These are phyloP conservation scores for Cephalotes varians DNA, from an alignment of 2,888 invertebrate genomes.

Conservation along the genomic window DNA sequence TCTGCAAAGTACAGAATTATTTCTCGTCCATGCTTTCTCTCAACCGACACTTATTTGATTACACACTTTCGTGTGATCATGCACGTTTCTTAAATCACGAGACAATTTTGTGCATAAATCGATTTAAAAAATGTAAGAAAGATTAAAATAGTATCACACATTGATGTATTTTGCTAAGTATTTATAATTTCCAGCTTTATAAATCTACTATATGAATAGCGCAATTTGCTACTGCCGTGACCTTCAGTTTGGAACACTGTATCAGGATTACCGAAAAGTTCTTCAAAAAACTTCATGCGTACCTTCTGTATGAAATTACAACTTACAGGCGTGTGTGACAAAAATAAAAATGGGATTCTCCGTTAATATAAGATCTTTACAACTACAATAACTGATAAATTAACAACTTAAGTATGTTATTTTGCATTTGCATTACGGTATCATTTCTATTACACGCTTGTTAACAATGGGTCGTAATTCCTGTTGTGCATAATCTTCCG, in stretches of 20 bases:
- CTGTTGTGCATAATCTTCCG: conserved; percentile 88
- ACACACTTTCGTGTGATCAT: neutral
- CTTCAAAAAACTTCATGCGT: neutral
- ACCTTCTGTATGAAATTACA: neutral
- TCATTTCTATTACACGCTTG: conserved; percentile 74
- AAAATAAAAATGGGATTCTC: conserved; percentile 11
- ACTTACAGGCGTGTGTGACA: neutral
- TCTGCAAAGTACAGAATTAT: neutral
- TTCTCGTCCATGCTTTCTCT: neutral
- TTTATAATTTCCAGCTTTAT: conserved; percentile 17
- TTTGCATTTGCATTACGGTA: conserved; percentile 51
- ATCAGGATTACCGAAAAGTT: neutral
- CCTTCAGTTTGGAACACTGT: neutral
- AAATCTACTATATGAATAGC: neutral
- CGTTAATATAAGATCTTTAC: conserved; percentile 6
- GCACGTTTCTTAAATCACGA: neutral
- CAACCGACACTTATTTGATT: neutral
- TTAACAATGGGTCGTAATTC: conserved; percentile 84
- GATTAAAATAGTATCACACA: conserved; percentile 24
- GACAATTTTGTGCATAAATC: conserved; percentile 16
- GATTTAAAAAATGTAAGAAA: conserved; percentile 49
- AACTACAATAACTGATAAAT: conserved; percentile 5
- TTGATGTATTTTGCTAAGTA: conserved; percentile 24
- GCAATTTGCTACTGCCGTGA: neutral
- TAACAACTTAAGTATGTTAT: conserved; percentile 18